Evolutionary conservation across 2,113 vertebrate species (phyloP), one percentile per base, ranked within the genome.

Genomic region (Perccottus glenii): DNA sequence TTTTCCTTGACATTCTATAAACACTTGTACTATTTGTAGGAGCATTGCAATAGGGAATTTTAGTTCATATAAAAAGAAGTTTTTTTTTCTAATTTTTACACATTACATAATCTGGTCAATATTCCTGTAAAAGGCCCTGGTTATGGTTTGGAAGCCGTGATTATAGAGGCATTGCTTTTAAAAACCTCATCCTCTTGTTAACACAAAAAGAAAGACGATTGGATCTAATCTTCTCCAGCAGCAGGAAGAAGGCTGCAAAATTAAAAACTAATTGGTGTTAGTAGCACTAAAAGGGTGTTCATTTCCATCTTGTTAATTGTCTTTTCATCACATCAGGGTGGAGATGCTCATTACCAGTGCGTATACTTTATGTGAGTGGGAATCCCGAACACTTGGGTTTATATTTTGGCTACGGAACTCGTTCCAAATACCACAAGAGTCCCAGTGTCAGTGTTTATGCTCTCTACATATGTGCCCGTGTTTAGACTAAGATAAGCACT

Each of bases 361-460:
- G 45, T 42, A n/a, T 72, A 64, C 52, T 55, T 57, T 69, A 78
- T 63, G 59, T 60, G 44, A 16, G 59, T 42, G 67, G 57, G 50
- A 38, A 50, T 74, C 69, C 80, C 56, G 75, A 91, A 80, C 67
- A 51, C 56, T 73, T 67, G 16, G 61, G 9, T 78, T 85, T 69
- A 60, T 88, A 80, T 90, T 89, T 83, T 88, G 87, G 65, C 86
- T 88, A 63, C 53, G 2, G 5, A 6, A 51, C 56, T 78, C 74
- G 67, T 87, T 88, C 85, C 80, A 74, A 87, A 75, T 35, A 32
- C 53, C 57, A 71, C 56, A 4, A 69, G 53, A 12, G 9, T 57
- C 84, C 84, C 78, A 81, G 47, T 58, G 62, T 69, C 81, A 33
- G 67, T 89, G 87, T 88, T 88, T 82, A 81, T 82, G 78, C 78